A percentile compares a stretch with the other conserved stretches of the same genome.
These are phyloP conservation scores for Diceros bicornis DNA, from an alignment of 2,797 vertebrate species.

Conservation along the genomic window DNA sequence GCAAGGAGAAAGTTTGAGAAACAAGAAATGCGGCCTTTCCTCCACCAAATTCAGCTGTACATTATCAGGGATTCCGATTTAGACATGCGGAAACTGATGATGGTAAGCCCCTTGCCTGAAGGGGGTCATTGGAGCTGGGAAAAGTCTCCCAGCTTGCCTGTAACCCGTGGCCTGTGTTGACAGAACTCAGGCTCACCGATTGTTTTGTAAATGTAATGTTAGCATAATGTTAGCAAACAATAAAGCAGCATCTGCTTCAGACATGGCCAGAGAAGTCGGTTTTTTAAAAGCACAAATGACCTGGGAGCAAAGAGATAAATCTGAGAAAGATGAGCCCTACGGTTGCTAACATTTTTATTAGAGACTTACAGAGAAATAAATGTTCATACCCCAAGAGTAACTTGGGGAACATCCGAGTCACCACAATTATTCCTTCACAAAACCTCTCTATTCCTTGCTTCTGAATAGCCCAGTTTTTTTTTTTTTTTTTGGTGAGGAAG, in stretches of 20 bases:
- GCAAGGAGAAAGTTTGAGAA: constrained; percentile 55
- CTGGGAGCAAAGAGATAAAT: constrained; percentile 56
- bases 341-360: constrained; percentile 81
- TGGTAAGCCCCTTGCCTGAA: constrained; percentile 64
- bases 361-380: constrained; percentile 79
- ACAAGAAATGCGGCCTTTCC: constrained; percentile 56
- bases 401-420: constrained; percentile 78
- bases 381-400: constrained; percentile 75
- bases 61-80: constrained; percentile 33
- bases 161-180: constrained; percentile 63
- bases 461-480: constrained; percentile 80
- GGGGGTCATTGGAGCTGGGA: constrained; percentile 60
- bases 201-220: constrained; percentile 72
- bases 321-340: background rate
- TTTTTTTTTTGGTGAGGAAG: constrained; percentile 64
- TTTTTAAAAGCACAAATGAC: constrained; percentile 65
- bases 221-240: constrained; percentile 74
- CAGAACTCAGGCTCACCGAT: constrained; percentile 69
- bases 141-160: constrained; percentile 54
- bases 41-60: constrained; percentile 58
- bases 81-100: constrained; percentile 56
- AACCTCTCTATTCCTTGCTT: constrained; percentile 82
- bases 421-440: constrained; percentile 82
- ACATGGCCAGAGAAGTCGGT: constrained; percentile 41
- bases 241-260: constrained; percentile 68